Evolutionary conservation across 2,113 vertebrate genomes (phyloP).

Genomic region (Epinephelus cyanopodus): DNA sequence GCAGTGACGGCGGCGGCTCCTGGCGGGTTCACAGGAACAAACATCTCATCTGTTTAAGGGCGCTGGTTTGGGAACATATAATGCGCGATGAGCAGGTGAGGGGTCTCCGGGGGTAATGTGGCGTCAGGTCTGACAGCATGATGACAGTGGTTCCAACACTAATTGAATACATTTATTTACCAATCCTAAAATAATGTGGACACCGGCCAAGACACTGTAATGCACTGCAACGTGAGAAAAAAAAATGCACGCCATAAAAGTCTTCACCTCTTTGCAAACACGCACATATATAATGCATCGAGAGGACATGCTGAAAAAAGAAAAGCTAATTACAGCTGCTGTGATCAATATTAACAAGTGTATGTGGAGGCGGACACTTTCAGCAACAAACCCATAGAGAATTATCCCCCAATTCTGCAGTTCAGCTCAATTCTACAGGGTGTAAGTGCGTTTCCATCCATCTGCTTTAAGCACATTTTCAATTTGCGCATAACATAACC

Average conservation of each 20-base stretch:
- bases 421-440: no score
- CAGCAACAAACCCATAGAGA: no score
- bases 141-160: slow-evolving; percentile 37
- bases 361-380: no score
- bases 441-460: no score
- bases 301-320: neutral
- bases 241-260: neutral
- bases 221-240: slow-evolving; percentile 2
- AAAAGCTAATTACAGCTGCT: neutral
- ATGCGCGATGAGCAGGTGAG: slow-evolving; percentile 48
- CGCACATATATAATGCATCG: neutral
- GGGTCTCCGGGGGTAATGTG: slow-evolving; percentile 46
- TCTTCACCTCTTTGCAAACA: neutral
- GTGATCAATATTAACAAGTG: no score
- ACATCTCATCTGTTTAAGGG: slow-evolving; percentile 67
- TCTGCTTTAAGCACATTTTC: no score
- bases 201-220: neutral
- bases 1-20: slow-evolving; percentile 55
- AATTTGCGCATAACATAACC: no score
- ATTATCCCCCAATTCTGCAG: no score
- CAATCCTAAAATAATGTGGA: slow-evolving; percentile 17
- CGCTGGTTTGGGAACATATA: slow-evolving; percentile 28
- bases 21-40: slow-evolving; percentile 59
- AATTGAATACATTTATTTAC: slow-evolving; percentile 50
- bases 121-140: slow-evolving; percentile 27